Evolutionary conservation across 1,140 invertebrate species (phyloP).

Genomic region (Diabrotica undecimpunctata): DNA sequence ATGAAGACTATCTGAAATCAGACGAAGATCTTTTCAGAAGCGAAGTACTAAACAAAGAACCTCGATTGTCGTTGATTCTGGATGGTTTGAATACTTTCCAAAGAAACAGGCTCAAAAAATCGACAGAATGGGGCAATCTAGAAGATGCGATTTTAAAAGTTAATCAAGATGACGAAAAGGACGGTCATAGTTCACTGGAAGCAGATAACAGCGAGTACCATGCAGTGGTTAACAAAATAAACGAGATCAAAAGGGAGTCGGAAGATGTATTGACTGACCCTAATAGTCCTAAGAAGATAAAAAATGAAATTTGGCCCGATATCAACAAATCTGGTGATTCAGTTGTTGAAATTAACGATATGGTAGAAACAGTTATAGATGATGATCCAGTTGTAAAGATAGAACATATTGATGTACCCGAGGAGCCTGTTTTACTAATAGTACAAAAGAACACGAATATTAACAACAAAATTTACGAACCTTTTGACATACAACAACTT

Average conservation of each 20-base stretch:
- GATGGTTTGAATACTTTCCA: conserved; percentile 65
- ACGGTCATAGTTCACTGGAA: conserved; percentile 21
- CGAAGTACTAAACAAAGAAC: conserved; percentile 54
- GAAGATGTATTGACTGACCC: conserved; percentile 10
- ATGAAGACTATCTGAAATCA: conserved; percentile 34
- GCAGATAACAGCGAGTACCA: conserved; percentile 38
- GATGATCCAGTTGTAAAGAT: neutral
- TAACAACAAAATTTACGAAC: conserved; percentile 14
- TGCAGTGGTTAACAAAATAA: conserved; percentile 43
- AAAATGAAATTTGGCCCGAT: conserved; percentile 31
- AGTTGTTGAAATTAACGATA: neutral
- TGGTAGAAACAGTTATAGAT: neutral
- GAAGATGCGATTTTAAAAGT: conserved; percentile 64
- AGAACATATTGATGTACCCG: neutral
- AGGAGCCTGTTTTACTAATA: neutral
- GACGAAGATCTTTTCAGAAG: conserved; percentile 42
- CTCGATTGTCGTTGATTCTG: conserved; percentile 56
- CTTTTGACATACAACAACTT: neutral
- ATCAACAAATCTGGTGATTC: neutral
- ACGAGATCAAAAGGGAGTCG: conserved; percentile 43
- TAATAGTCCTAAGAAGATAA: conserved; percentile 19
- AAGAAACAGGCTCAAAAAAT: conserved; percentile 65
- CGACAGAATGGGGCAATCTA: conserved; percentile 70
- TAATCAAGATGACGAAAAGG: conserved; percentile 25
- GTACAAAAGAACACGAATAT: neutral